Evolutionary conservation across 30 jellyfish, hydroid and myxozoan genomes (phyloP).

Genomic region (Pseudorhiza aurosa): DNA sequence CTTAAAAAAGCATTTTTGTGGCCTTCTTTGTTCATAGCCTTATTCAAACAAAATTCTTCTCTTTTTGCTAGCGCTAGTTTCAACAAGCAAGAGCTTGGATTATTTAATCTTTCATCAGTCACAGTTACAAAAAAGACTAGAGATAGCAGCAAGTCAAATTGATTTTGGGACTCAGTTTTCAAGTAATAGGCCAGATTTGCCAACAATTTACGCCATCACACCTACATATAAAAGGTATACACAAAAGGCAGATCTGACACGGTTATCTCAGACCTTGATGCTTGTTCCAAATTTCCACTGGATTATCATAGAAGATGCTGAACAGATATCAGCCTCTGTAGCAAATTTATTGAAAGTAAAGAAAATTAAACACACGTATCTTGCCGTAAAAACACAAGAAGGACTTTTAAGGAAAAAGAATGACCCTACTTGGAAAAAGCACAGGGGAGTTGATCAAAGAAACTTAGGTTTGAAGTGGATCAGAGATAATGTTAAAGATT

Average conservation of each 20-base stretch:
- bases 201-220: slow-evolving; percentile 70
- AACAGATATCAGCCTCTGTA: slow-evolving; percentile 29
- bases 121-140: background rate
- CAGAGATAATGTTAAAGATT: slow-evolving; percentile 52
- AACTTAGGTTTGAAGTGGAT: slow-evolving; percentile 81
- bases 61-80: background rate
- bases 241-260: slow-evolving; percentile 79
- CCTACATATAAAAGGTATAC: slow-evolving; percentile 84
- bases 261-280: slow-evolving; percentile 75
- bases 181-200: slow-evolving; percentile 1
- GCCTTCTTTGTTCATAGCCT: background rate
- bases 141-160: background rate
- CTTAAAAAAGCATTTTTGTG: background rate
- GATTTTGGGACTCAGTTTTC: background rate
- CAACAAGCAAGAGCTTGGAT: background rate
- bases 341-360: slow-evolving; percentile 12
- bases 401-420: slow-evolving; percentile 18
- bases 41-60: background rate
- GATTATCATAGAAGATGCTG: slow-evolving; percentile 87
- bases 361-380: slow-evolving; percentile 52
- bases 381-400: slow-evolving; percentile 44
- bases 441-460: slow-evolving; percentile 91
- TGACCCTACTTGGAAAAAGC: slow-evolving; percentile 78
- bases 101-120: background rate
- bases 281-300: slow-evolving; percentile 73